Percentiles rank a stretch among this genome's conserved stretches.
Conservation (phyloP, 2,888 invertebrate genomes). For the Meteorus cinctellus region DNA sequence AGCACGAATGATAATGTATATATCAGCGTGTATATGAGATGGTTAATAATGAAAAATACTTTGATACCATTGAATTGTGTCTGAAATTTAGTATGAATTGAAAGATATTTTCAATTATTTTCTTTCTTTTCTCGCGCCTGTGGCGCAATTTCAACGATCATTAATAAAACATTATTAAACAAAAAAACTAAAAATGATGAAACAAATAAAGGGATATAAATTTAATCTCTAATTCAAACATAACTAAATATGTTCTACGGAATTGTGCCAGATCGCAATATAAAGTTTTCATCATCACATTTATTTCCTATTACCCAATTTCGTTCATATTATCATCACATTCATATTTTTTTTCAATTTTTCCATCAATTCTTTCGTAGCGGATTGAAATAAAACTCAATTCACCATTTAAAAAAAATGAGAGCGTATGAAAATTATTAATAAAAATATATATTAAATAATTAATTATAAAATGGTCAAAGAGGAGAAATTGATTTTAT, state of each 20-base stretch:
- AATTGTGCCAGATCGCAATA: constrained; percentile 53
- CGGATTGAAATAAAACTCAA: background rate
- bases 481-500: constrained; percentile 12
- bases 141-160: constrained; percentile 37
- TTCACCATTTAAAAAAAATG: background rate
- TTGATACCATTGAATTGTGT: constrained; percentile 1
- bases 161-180: constrained; percentile 19
- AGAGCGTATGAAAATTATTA: background rate
- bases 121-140: constrained; percentile 23
- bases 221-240: background rate
- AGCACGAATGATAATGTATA: constrained; percentile 13
- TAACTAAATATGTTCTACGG: constrained; percentile 34
- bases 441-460: background rate
- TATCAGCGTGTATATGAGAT: constrained; percentile 38
- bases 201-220: constrained; percentile 21
- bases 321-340: background rate
- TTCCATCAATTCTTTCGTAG: background rate
- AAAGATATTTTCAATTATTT: constrained; percentile 24
- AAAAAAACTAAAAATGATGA: constrained; percentile 29
- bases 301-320: background rate
- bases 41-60: background rate
- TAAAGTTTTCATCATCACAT: background rate
- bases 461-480: background rate
- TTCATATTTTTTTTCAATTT: background rate
- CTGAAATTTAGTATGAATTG: background rate